phyloP scores from a whole-genome alignment of 2,888 invertebrate genomes.

The Artemia sinica region DNA sequence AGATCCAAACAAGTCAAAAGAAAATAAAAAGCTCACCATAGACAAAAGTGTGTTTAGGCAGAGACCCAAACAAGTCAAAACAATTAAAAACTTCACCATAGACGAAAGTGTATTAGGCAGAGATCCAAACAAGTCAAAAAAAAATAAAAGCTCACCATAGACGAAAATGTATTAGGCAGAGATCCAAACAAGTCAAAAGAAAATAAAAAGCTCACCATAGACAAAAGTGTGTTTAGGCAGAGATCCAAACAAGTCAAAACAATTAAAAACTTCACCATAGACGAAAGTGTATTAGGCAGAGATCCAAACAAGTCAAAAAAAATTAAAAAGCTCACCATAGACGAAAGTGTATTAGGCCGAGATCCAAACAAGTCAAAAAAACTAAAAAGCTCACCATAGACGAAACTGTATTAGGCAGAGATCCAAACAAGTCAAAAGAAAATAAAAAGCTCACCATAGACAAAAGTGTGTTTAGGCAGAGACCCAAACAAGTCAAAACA shows the following conservation, averaged over 20 bases:
- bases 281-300: conserved; percentile 64
- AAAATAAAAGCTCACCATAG: conserved; percentile 48
- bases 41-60: conserved; percentile 70
- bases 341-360: conserved; percentile 64
- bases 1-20: conserved; percentile 80
- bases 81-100: conserved; percentile 41
- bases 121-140: conserved; percentile 83
- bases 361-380: conserved; percentile 89
- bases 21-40: conserved; percentile 41
- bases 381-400: conserved; percentile 46
- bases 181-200: conserved; percentile 84
- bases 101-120: conserved; percentile 68
- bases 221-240: conserved; percentile 66
- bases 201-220: conserved; percentile 44
- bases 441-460: conserved; percentile 46
- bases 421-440: conserved; percentile 84
- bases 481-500: conserved; percentile 84
- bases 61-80: conserved; percentile 78
- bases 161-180: conserved; percentile 64
- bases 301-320: conserved; percentile 89
- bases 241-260: conserved; percentile 80
- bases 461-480: conserved; percentile 63
- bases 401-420: conserved; percentile 64
- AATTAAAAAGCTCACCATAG: conserved; percentile 44
- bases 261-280: conserved; percentile 44